phyloP scores from a whole-genome alignment of 2,888 invertebrate genomes.

The Macrosoma leucophasiata region DNA sequence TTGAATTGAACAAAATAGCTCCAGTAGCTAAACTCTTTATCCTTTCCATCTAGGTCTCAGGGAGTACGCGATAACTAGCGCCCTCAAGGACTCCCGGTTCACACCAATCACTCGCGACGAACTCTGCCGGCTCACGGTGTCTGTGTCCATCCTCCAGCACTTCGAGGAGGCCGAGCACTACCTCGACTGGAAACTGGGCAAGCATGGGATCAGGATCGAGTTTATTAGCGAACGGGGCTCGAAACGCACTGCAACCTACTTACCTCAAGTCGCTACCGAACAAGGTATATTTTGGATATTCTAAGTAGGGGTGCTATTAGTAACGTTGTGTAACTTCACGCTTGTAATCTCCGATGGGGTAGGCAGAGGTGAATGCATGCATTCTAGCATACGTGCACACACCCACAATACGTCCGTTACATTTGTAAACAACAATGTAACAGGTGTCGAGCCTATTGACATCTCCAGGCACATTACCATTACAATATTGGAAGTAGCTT shows the following conservation, averaged over 20 bases:
- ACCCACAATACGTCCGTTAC: too few relatives aligned
- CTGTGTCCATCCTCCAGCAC: slow-evolving; percentile 95
- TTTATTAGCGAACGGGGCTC: slow-evolving; percentile 95
- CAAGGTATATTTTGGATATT: slow-evolving; percentile 82
- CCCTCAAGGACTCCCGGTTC: slow-evolving; percentile 98
- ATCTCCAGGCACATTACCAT: too few relatives aligned
- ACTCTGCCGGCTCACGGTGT: slow-evolving; percentile 92
- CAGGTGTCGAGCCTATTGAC: too few relatives aligned
- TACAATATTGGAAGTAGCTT: too few relatives aligned
- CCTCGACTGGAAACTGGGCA: slow-evolving; percentile 97
- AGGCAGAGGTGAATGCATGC: too few relatives aligned
- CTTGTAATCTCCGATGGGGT: too few relatives aligned
- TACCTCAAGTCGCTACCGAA: slow-evolving; percentile 98
- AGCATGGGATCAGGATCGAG: slow-evolving; percentile 98
- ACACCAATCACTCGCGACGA: slow-evolving; percentile 96
- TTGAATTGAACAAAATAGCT: too few relatives aligned
- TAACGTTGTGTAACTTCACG: too few relatives aligned
- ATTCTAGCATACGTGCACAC: too few relatives aligned
- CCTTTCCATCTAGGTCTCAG: slow-evolving; percentile 80
- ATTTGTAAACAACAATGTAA: too few relatives aligned
- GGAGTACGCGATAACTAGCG: slow-evolving; percentile 98
- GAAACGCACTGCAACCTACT: slow-evolving; percentile 97
- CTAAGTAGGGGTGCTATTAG: too few relatives aligned
- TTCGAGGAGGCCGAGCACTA: slow-evolving; percentile 97
- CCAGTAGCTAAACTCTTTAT: too few relatives aligned